Evolutionary conservation across 2,113 vertebrate species (phyloP).

Genomic region (Pandion haliaetus): DNA sequence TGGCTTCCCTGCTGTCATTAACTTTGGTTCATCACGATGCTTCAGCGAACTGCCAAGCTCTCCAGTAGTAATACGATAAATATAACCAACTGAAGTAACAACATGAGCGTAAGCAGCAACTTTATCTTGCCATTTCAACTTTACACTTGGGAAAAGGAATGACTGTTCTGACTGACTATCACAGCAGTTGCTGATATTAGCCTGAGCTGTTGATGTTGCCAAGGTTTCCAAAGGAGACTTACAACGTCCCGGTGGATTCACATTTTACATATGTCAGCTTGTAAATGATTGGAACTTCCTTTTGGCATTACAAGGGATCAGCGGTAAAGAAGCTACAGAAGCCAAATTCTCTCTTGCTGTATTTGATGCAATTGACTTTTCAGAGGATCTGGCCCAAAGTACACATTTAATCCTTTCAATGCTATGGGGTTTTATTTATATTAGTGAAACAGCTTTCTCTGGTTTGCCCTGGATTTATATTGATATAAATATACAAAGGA

Average conservation of each 20-base stretch:
- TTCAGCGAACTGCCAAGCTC: slow-evolving; percentile 8
- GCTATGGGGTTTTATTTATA: background rate
- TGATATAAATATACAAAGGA: background rate
- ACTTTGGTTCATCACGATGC: slow-evolving; percentile 28
- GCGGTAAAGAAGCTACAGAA: background rate
- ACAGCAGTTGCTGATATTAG: background rate
- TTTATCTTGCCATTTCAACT: slow-evolving; percentile 24
- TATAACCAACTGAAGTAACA: slow-evolving; percentile 23
- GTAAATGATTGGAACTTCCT: slow-evolving; percentile 25
- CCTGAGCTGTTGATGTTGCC: background rate
- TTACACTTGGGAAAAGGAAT: background rate
- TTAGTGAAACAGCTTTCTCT: background rate
- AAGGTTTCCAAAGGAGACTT: background rate
- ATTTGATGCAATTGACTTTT: background rate
- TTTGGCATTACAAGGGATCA: slow-evolving; percentile 7
- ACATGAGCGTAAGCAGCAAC: background rate
- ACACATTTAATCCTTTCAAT: background rate
- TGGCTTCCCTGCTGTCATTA: slow-evolving; percentile 32
- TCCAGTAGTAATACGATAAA: slow-evolving; percentile 48
- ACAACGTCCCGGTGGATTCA: background rate
- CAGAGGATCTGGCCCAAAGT: background rate
- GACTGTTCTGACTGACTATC: background rate
- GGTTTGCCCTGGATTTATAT: background rate
- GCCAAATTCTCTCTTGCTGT: background rate
- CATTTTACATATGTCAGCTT: background rate